Percentiles rank a stretch among this genome's conserved stretches.
Conservation (phyloP, 2,797 vertebrate genomes). For the Dendrocincla fuliginosa region DNA sequence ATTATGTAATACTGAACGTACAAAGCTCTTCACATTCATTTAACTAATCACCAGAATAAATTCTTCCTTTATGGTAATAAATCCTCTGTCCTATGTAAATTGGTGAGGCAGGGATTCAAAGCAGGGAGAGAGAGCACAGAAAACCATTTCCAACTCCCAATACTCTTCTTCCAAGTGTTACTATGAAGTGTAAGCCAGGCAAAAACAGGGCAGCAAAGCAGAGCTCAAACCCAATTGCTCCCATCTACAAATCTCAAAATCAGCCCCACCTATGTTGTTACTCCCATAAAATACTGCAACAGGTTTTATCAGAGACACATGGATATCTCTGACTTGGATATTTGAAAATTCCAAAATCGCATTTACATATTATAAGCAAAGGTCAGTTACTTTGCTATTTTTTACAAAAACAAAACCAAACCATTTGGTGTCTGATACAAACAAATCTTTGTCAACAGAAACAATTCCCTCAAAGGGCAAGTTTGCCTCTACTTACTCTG, state of each 20-base stretch:
- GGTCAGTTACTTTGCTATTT: neutral
- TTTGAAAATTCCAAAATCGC: neutral
- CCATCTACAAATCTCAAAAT: neutral
- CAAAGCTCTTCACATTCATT: neutral
- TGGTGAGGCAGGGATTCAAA: neutral
- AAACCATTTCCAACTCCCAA: neutral
- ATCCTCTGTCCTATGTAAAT: neutral
- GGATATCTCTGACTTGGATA: neutral
- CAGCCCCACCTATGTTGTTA: neutral
- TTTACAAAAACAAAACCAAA: neutral
- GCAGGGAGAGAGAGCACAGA: neutral
- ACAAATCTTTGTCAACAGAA: neutral
- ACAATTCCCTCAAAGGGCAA: neutral
- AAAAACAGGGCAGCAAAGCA: neutral
- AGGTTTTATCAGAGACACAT: neutral
- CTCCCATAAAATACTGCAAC: neutral
- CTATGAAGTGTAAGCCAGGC: neutral
- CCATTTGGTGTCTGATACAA: neutral
- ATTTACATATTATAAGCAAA: neutral
- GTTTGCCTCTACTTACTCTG: neutral
- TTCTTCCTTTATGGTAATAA: neutral
- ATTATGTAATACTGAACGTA: rapidly evolving
- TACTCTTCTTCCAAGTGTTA: neutral
- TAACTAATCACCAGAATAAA: neutral
- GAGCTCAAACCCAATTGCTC: neutral